Base-by-base conservation (phyloP, 2,797 vertebrate species). In the Poeciliopsis presidionis region DNA sequence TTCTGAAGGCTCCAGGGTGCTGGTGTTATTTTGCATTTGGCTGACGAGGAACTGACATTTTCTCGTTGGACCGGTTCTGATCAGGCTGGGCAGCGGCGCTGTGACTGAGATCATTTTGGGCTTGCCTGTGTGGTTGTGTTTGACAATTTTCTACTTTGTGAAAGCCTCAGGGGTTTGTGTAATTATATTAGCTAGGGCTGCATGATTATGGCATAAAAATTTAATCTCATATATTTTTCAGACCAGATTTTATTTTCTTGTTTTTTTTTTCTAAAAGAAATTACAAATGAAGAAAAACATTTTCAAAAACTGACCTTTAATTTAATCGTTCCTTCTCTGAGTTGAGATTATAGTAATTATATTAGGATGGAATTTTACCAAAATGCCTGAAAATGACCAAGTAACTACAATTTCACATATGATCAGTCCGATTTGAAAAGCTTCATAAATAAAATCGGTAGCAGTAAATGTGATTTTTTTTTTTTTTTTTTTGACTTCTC, bases 1-100 rank as follows among this genome's bases (percentile, higher is more conserved):
- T 7, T 41, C 7, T 67, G 33, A 39, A 4, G 36, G 36, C 63
- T 39, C 36, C 63, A 39, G 8, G 63, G 36, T 39, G 63, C 63
- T 41, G 63, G 33, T 67, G 63, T 22, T 36, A 16, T 47, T 65
- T 65, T 47, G 57, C 28, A 61, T 33, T 30, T 30, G 3, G n/a
- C 16, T 39, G 18, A 59, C 3, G 36, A 51, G n/a, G 22, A 63
- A 51, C 55, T 28, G 14, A 33, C 43, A 30, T 46, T 51, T 51
- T 73, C 45, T 30, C 1, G 77, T 53, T 41, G 71, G 51, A 73
- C 77, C 55, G 36, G 70, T 78, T 65, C 49, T 33, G 53, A 28
- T 36, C 20, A n/a, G 43, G 7, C 46, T 28, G 46, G 46, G 14
- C 18, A 20, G 63, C 36, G 9, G 28, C 53, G 4, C 41, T 46